Conservation (phyloP, 2,797 vertebrate genomes). For the Falco rusticolus region DNA sequence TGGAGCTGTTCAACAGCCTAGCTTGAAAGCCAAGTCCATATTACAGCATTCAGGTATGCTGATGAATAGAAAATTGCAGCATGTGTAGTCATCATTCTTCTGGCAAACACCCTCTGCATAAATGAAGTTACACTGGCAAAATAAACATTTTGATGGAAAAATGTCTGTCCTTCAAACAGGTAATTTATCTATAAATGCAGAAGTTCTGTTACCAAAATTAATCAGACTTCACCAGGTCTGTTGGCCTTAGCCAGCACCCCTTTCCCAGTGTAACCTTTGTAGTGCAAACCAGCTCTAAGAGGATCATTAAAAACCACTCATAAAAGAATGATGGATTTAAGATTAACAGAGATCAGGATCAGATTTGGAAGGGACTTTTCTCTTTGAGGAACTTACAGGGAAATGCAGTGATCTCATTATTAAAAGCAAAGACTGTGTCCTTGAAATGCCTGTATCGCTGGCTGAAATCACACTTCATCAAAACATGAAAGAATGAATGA, state of each 20-base stretch:
- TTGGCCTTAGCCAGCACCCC: background rate
- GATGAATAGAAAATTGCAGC: background rate
- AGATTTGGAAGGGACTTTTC: background rate
- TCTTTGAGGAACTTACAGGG: background rate
- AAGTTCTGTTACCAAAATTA: background rate
- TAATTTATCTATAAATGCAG: background rate
- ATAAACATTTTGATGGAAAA: background rate
- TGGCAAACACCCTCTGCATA: background rate
- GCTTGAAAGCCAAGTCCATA: background rate
- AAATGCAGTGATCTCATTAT: background rate
- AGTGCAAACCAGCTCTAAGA: background rate
- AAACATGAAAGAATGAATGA: background rate
- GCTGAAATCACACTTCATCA: background rate
- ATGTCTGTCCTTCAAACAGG: background rate
- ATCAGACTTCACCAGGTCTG: background rate
- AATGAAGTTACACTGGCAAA: background rate
- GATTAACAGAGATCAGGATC: background rate
- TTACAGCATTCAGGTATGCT: background rate
- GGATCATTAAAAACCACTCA: background rate
- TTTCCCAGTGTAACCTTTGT: background rate
- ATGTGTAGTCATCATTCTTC: background rate
- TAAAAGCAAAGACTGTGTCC: background rate
- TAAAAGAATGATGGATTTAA: background rate
- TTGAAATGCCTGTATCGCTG: background rate
- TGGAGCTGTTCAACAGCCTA: background rate